Evolutionary conservation across 2,888 invertebrate species (phyloP), one percentile per base, ranked within the genome.

Genomic region (Hydroisotoma schaefferi): DNA sequence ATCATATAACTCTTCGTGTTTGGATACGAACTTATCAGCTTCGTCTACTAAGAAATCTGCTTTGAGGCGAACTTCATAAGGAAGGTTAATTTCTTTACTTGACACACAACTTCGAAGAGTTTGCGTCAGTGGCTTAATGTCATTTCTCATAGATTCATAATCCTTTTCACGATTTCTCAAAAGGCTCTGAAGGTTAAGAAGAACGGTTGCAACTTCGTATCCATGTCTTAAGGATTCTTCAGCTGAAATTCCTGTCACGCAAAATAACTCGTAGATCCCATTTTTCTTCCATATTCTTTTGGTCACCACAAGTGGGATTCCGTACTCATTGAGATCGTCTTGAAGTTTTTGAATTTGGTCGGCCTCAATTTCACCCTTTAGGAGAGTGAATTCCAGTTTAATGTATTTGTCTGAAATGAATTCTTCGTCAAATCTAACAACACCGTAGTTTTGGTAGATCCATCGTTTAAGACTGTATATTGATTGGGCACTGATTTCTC

Each of bases 241-340:
- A 0, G 71, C 71, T 4, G 54, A 29, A 1, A 67, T 46, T 23
- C 71, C 71, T 15, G 69, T 71, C 1, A 61, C 63, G 52, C 67
- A 67, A 12, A 44, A 26, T 12, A 71, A 23, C 33, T 65, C 56
- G 46, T 58, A 63, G 2, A 49, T 48, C 10, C 69, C 69, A 48
- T 51, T 59, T 38, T 60, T 58, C 22, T 67, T 64, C 15, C 47
- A 55, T 2, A 55, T 55, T 43, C 57, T 62, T 38, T 65, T 60
- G 1, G 62, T 60, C 8, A 70, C 53, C 2, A 71, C 66, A 5
- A 70, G 27, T 27, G 70, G 69, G 26, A 63, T 27, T 6, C 62
- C 62, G 51, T 63, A 56, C n/a, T 66, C 56, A 29, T 64, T 61
- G 0, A 69, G 54, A 20, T 59, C 61, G 29, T 51, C 47, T 49